Percentiles rank a stretch among this genome's conserved stretches.
Evolutionary conservation across 2,113 vertebrate species (phyloP).

Genomic region (Casuarius casuarius): DNA sequence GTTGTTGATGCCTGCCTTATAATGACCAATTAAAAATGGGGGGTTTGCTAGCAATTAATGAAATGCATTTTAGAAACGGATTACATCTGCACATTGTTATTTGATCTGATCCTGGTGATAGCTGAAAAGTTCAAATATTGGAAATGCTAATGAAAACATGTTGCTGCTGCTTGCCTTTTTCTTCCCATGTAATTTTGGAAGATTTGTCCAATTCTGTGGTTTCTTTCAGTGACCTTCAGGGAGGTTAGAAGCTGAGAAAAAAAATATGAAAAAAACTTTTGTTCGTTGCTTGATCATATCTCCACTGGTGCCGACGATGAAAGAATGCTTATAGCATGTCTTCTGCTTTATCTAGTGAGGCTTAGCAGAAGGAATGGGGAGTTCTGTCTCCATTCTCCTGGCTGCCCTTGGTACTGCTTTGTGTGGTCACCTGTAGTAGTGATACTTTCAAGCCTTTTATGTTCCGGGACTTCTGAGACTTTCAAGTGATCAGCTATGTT

Average conservation of each 20-base stretch:
- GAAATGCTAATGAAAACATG: background rate
- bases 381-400: background rate
- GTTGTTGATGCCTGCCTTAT: background rate
- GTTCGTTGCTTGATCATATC: background rate
- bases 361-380: background rate
- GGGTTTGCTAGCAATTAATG: background rate
- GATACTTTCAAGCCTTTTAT: background rate
- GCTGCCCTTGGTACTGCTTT: background rate
- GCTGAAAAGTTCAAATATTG: background rate
- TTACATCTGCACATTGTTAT: background rate
- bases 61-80: fast-evolving
- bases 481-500: background rate
- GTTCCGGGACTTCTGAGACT: background rate
- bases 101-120: background rate
- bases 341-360: background rate
- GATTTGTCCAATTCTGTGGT: background rate
- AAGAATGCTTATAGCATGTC: background rate
- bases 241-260: background rate
- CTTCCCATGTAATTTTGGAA: background rate
- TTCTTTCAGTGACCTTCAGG: background rate
- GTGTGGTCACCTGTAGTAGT: background rate
- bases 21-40: background rate
- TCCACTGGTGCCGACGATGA: background rate
- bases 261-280: background rate
- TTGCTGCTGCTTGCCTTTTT: background rate